A percentile compares a stretch with the other conserved stretches of the same genome.
These are phyloP conservation scores for Drosophila neoperkinsi DNA, from an alignment of 2,888 invertebrate species.

Conservation along the genomic window DNA sequence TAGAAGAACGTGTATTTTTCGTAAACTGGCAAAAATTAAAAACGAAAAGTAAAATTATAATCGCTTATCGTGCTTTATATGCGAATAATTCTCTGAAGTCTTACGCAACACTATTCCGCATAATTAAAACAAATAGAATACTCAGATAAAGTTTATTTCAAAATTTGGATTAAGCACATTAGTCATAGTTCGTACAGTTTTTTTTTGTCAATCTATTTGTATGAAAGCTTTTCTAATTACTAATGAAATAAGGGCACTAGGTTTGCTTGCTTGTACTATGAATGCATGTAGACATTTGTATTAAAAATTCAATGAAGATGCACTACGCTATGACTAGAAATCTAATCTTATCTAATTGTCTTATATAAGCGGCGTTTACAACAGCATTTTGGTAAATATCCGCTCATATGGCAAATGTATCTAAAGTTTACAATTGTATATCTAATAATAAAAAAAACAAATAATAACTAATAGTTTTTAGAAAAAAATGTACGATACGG, in stretches of 20 bases:
- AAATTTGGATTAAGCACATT: slow-evolving; percentile 12
- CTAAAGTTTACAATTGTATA: slow-evolving; percentile 17
- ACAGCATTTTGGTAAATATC: background rate
- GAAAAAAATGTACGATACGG: background rate
- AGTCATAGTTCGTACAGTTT: background rate
- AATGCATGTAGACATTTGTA: background rate
- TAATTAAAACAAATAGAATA: background rate
- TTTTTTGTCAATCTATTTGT: background rate
- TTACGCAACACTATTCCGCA: background rate
- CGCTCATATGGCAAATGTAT: slow-evolving; percentile 9
- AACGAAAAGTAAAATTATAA: background rate
- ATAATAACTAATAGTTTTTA: background rate
- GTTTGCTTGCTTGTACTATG: slow-evolving; percentile 6
- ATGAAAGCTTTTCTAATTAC: background rate
- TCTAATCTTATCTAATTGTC: background rate
- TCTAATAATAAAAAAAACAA: background rate
- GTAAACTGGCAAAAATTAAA: background rate
- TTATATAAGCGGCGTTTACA: slow-evolving; percentile 5
- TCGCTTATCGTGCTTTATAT: background rate
- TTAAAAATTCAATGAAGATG: background rate
- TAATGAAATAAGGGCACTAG: slow-evolving; percentile 21
- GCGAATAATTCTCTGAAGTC: background rate
- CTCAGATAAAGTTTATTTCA: slow-evolving; percentile 11
- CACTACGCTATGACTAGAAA: slow-evolving; percentile 7
- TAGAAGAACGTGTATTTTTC: background rate